Base-by-base conservation (phyloP, 2,888 invertebrate genomes). In the Drosophila hawaiiensis region DNA sequence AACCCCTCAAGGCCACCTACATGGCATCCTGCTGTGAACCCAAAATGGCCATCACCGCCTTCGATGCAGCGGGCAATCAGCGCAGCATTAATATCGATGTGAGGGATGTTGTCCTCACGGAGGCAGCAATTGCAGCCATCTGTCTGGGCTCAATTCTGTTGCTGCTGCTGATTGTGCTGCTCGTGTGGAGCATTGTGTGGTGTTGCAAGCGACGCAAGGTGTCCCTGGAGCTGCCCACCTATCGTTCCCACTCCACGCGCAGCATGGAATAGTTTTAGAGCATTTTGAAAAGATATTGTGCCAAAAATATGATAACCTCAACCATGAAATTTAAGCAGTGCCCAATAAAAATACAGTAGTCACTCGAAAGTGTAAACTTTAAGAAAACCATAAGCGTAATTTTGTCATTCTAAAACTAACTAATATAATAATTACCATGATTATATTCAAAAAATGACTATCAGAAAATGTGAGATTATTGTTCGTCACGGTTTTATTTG, bases 1-100 rank as follows among this genome's bases (percentile, higher is more conserved):
- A 95, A 37, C 94, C 95, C 39, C 94, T 97, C 1, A 94, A 94
- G 19, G 96, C 96, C 1, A 95, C 95, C 4, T 97, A 96, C 91
- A 94, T 95, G 25, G 95, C 96, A 0, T 96, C 95, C 0, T 97
- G 97, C 91, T 97, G 97, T 91, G 94, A 95, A 9, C 95, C 96
- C 0, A 94, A 95, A 59, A 94, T 97, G 0, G 94, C 96, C 43
- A 92, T 97, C 6, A 95, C 94, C 2, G 97, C 96, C 0, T 94
- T 95, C 14, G 97, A 97, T 91, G 93, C 96, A 0, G 94, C 94
- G 16, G 96, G 96, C 1, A 97, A 97, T 90, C 94, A 95, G 7
- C 94, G 95, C 71, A 95, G 95, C 65, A 94, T 95, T 56, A 94
- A 94, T 25, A 94, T 96, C 16, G 96, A 97, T 91, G 95, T 95